phyloP scores from a whole-genome alignment of 1,140 invertebrate genomes.

The Chymomyza costata region DNA sequence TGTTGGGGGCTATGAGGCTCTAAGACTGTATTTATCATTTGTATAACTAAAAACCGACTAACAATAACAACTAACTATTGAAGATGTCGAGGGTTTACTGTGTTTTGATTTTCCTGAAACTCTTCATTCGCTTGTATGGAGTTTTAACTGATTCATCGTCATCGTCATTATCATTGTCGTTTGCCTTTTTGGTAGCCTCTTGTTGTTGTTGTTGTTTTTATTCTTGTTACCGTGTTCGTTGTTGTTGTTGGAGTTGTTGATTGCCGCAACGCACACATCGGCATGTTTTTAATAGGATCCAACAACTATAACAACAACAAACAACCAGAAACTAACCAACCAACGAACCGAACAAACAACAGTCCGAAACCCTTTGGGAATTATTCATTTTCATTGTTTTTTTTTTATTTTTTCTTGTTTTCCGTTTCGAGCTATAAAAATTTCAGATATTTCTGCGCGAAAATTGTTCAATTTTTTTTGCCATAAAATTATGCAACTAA shows the following conservation, averaged over 20 bases:
- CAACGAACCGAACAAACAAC: background rate
- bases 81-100: too few relatives aligned
- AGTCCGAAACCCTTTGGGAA: slow-evolving; percentile 46
- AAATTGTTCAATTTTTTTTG: slow-evolving; percentile 11
- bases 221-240: background rate
- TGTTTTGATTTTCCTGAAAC: slow-evolving; percentile 49
- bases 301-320: slow-evolving; percentile 2
- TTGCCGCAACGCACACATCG: slow-evolving; percentile 50
- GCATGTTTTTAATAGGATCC: slow-evolving; percentile 68
- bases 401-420: slow-evolving; percentile 1
- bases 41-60: too few relatives aligned
- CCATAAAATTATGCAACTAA: slow-evolving; percentile 64
- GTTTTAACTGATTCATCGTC: slow-evolving; percentile 42
- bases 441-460: slow-evolving; percentile 48
- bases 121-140: slow-evolving; percentile 17
- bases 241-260: slow-evolving; percentile 39
- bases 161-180: background rate
- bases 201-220: background rate
- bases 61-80: too few relatives aligned
- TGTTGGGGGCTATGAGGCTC: too few relatives aligned
- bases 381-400: slow-evolving; percentile 67
- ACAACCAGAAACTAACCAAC: too few relatives aligned
- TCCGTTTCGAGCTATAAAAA: slow-evolving; percentile 49
- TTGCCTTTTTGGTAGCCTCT: background rate
- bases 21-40: too few relatives aligned